Base-by-base conservation (phyloP, 2,797 vertebrate genomes). In the Yasuhikotakia modesta region DNA sequence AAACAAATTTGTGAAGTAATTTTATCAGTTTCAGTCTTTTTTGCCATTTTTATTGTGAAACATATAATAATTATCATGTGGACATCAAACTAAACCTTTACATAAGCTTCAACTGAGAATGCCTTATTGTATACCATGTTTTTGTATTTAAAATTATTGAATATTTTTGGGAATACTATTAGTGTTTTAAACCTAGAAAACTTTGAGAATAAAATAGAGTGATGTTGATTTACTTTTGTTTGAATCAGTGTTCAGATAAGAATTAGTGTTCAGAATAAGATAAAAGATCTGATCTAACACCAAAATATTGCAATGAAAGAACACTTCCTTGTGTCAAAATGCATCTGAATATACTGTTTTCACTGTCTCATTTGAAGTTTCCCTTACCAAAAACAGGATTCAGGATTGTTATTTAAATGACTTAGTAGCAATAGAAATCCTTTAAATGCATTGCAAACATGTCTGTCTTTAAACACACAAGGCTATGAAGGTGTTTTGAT, bases 101-200 rank as follows among this genome's bases (percentile, higher is more conserved):
- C 66, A 70, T 67, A 46, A 70, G 55, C 43, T 64, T 81, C 19
- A 63, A 69, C 69, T 30, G 70, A 72, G 77, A 81, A 79, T 77
- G 82, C 73, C 80, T 80, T 81, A 79, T 65, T 67, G 70, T 74
- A 45, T 76, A 79, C 55, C 75, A 79, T 67, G 61, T 70, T 79
- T 77, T 77, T 80, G 77, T 72, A 80, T 39, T 74, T 7, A 70
- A 30, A 66, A 39, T 19, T 67, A 39, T 83, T 79, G 39, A 2
- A 46, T 78, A 85, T 80, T 45, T 69, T 58, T 78, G 76, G n/a
- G 53, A 67, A 80, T 58, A 61, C 43, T 65, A 64, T 68, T 57
- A 27, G 70, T 53, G 48, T 32, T 72, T 69, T 24, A 61, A 52
- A 69, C 61, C 27, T 50, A 57, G 39, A 68, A 12, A 43, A 53